A percentile compares a stretch with the other conserved stretches of the same genome.
phyloP scores from a whole-genome alignment of 2,888 invertebrate genomes.

The Drosophila austrosaltans region DNA sequence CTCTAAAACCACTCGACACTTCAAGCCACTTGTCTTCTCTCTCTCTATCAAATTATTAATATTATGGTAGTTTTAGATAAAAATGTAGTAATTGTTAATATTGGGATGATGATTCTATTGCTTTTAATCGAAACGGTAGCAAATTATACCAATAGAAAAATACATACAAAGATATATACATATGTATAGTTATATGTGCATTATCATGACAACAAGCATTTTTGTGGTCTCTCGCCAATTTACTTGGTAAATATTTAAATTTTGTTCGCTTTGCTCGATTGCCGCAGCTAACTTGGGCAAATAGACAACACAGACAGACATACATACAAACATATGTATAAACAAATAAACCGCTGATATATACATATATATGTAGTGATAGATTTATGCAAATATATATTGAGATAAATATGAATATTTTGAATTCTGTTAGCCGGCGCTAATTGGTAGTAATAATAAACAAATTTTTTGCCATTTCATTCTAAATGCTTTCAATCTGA shows the following conservation, averaged over 20 bases:
- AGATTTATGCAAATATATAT: background rate
- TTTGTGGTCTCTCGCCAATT: slow-evolving; percentile 33
- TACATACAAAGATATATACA: background rate
- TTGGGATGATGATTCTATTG: background rate
- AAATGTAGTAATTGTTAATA: background rate
- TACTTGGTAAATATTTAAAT: slow-evolving; percentile 41
- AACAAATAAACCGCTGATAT: background rate
- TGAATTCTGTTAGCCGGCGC: slow-evolving; percentile 9
- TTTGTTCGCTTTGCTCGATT: slow-evolving; percentile 15
- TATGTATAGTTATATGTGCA: background rate
- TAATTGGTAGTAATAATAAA: slow-evolving; percentile 11
- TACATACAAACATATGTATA: too few species aligned
- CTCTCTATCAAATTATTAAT: background rate
- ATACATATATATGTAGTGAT: background rate
- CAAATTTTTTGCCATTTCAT: slow-evolving; percentile 11
- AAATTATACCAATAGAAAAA: slow-evolving; percentile 17
- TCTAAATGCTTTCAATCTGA: background rate
- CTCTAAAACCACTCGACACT: background rate
- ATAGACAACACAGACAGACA: background rate
- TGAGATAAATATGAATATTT: slow-evolving; percentile 5
- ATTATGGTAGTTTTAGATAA: slow-evolving; percentile 1
- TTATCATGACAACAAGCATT: slow-evolving; percentile 10
- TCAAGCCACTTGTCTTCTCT: background rate
- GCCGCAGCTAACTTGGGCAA: slow-evolving; percentile 12
- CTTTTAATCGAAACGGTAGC: slow-evolving; percentile 31